Evolutionary conservation across 2,113 vertebrate genomes (phyloP).

Genomic region (Pelobates fuscus): DNA sequence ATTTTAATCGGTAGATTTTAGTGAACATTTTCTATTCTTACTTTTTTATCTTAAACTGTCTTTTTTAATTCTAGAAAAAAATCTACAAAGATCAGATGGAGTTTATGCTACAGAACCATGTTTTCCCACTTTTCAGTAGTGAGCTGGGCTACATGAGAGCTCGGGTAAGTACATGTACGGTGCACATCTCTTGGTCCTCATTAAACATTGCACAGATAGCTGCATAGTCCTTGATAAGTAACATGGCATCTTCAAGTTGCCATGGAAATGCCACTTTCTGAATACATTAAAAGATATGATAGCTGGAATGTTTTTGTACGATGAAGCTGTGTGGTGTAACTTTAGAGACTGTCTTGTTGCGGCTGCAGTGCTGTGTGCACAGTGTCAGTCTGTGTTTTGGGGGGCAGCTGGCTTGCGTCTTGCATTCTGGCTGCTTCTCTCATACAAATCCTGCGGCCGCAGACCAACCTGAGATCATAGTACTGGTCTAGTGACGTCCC

Average conservation of each 20-base stretch:
- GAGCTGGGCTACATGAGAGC: conserved; percentile 98
- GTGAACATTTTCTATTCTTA: too few relatives aligned
- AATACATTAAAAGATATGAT: too few relatives aligned
- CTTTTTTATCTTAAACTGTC: too few relatives aligned
- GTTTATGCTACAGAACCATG: conserved; percentile 96
- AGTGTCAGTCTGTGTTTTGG: conserved; percentile 70
- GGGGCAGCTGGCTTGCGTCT: conserved; percentile 65
- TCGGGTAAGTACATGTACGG: conserved; percentile 87
- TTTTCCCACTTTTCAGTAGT: conserved; percentile 94
- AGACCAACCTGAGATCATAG: conserved; percentile 75
- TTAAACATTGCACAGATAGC: too few relatives aligned
- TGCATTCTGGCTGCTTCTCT: conserved; percentile 65
- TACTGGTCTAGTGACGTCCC: conserved; percentile 74
- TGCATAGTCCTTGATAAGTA: too few relatives aligned
- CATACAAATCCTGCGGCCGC: conserved; percentile 67
- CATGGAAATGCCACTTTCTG: too few relatives aligned
- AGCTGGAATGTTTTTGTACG: too few relatives aligned
- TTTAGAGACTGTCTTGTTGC: too few relatives aligned
- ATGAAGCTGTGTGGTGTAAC: too few relatives aligned
- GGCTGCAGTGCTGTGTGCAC: conserved; percentile 71
- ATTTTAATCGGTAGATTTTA: too few relatives aligned
- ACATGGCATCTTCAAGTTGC: too few relatives aligned
- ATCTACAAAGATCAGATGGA: conserved; percentile 99
- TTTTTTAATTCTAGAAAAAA: conserved; percentile 92
- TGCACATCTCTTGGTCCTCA: background rate